Conservation (phyloP, 2,888 invertebrate species). For the Stenoptilia bipunctidactyla region DNA sequence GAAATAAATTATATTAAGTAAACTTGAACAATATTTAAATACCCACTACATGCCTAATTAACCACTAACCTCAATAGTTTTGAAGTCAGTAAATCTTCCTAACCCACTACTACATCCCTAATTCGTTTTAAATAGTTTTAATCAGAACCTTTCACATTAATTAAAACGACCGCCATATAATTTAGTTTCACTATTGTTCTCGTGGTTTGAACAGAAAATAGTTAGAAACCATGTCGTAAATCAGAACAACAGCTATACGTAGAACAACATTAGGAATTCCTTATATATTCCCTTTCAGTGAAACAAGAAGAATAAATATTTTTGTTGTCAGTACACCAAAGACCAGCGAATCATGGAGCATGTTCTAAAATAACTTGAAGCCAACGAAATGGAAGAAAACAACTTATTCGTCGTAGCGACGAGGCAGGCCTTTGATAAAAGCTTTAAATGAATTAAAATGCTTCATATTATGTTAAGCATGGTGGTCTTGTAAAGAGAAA, state of each 20-base stretch:
- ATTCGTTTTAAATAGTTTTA: not conserved
- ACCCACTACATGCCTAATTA: too few relatives aligned
- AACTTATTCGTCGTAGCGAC: slow-evolving; percentile 13
- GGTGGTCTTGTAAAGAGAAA: too few relatives aligned
- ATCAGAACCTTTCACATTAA: slow-evolving; percentile 34
- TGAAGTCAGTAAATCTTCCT: not conserved
- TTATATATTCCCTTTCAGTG: not conserved
- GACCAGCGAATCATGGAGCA: slow-evolving; percentile 28
- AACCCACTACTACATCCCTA: not conserved
- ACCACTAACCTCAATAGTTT: too few relatives aligned
- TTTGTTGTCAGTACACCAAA: slow-evolving; percentile 25
- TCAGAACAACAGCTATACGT: slow-evolving; percentile 18
- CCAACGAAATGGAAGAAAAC: slow-evolving; percentile 29
- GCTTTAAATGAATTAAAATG: too few relatives aligned
- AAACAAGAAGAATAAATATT: not conserved
- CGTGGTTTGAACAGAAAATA: slow-evolving; percentile 33
- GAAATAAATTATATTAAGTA: too few relatives aligned
- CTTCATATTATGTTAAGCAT: too few relatives aligned
- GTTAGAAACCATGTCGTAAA: slow-evolving; percentile 29
- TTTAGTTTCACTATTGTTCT: slow-evolving; percentile 30
- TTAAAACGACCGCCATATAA: slow-evolving; percentile 36
- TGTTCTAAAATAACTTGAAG: slow-evolving; percentile 36
- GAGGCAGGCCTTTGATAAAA: too few relatives aligned
- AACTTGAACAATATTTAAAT: too few relatives aligned
- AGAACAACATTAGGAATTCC: not conserved